Conservation (phyloP, 2,113 vertebrate genomes). For the Cyanoderma ruficeps region DNA sequence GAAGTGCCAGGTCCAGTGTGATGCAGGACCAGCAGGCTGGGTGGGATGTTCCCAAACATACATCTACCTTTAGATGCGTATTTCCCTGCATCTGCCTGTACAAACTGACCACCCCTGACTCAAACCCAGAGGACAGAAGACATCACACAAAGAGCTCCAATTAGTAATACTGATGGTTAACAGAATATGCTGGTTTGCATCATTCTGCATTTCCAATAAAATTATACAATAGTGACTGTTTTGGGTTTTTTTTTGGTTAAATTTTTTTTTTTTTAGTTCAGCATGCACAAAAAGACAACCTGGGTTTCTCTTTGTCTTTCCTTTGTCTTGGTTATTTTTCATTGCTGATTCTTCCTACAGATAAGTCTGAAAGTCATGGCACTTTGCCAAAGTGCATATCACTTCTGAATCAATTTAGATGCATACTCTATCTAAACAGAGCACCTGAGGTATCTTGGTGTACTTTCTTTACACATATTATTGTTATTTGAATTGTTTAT, state of each 20-base stretch:
- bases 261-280: not conserved
- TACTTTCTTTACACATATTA: not conserved
- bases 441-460: not conserved
- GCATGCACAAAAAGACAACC: not conserved
- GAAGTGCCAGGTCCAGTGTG: not conserved
- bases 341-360: not conserved
- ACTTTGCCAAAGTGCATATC: not conserved
- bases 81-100: accelerated
- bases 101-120: not conserved
- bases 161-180: not conserved
- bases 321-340: not conserved
- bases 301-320: not conserved
- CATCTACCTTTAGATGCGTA: too few relatives aligned
- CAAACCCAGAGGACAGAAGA: not conserved
- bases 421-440: not conserved
- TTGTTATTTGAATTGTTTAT: not conserved
- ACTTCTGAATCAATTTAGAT: not conserved
- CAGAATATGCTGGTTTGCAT: not conserved
- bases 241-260: not conserved
- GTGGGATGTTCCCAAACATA: not conserved
- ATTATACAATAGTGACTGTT: not conserved
- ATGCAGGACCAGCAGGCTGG: accelerated
- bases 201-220: not conserved
- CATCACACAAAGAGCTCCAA: not conserved
- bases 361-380: not conserved